A percentile compares a stretch with the other conserved stretches of the same genome.
These are phyloP conservation scores for Rhagonycha fulva DNA, from an alignment of 2,888 invertebrate genomes.

Conservation along the genomic window DNA sequence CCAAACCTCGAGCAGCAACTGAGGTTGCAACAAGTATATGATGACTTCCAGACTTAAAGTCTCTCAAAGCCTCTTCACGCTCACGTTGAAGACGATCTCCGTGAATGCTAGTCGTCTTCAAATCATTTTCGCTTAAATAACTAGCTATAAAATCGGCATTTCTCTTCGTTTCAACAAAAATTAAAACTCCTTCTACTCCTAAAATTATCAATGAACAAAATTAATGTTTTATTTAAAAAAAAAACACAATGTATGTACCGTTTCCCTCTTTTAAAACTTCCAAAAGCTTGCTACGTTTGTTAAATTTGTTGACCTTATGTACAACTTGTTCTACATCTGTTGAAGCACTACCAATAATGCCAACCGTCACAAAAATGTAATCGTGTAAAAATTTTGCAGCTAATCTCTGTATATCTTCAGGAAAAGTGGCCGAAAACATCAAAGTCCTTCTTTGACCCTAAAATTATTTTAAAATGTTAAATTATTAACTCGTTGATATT, in stretches of 20 bases:
- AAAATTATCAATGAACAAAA: neutral
- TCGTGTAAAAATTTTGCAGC: slow-evolving; percentile 77
- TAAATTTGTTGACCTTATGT: slow-evolving; percentile 68
- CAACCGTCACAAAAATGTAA: slow-evolving; percentile 89
- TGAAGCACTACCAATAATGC: slow-evolving; percentile 92
- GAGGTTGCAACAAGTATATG: slow-evolving; percentile 91
- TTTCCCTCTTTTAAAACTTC: slow-evolving; percentile 65
- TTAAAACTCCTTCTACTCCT: slow-evolving; percentile 62
- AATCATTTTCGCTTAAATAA: slow-evolving; percentile 76
- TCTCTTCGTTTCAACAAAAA: slow-evolving; percentile 91
- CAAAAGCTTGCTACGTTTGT: slow-evolving; percentile 75
- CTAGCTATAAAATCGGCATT: slow-evolving; percentile 90
- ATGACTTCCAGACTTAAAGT: slow-evolving; percentile 79
- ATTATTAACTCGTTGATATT: no score
- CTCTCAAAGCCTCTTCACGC: slow-evolving; percentile 72
- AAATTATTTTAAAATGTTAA: no score
- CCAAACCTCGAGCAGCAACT: slow-evolving; percentile 91
- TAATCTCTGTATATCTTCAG: slow-evolving; percentile 72
- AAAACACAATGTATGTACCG: neutral
- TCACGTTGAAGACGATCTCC: slow-evolving; percentile 74
- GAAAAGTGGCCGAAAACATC: slow-evolving; percentile 82
- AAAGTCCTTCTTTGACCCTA: slow-evolving; percentile 67
- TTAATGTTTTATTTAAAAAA: neutral
- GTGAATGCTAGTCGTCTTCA: slow-evolving; percentile 74
- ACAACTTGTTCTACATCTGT: slow-evolving; percentile 85